These are phyloP conservation scores for Lasioglossum lativentre DNA, from an alignment of 2,888 invertebrate species.

Conservation along the genomic window DNA sequence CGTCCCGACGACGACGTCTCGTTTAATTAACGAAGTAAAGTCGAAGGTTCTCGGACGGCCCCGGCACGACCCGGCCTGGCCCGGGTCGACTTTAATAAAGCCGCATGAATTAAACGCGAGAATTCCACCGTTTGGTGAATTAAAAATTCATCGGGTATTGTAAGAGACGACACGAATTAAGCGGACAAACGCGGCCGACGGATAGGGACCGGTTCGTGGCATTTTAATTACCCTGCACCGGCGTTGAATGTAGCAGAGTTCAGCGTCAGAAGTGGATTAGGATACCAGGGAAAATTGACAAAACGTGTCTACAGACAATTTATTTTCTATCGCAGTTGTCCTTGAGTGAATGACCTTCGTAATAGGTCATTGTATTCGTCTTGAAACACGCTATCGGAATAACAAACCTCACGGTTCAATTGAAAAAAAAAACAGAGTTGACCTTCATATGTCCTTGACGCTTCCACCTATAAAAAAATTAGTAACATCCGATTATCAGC, in stretches of 20 bases:
- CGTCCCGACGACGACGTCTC: neutral
- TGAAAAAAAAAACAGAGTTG: too few relatives aligned
- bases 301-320: too few relatives aligned
- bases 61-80: too few relatives aligned
- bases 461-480: too few relatives aligned
- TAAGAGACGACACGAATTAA: constrained; percentile 25
- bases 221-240: constrained; percentile 15
- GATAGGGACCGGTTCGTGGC: neutral
- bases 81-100: constrained; percentile 62
- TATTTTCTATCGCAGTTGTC: too few relatives aligned
- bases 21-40: constrained; percentile 64
- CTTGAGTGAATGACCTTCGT: too few relatives aligned
- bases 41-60: constrained; percentile 34
- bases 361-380: too few relatives aligned
- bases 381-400: too few relatives aligned
- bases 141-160: constrained; percentile 61
- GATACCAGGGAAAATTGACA: neutral
- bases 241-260: neutral
- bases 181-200: neutral
- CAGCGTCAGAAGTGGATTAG: neutral
- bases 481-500: too few relatives aligned
- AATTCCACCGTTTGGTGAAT: constrained; percentile 28
- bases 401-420: too few relatives aligned
- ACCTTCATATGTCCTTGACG: too few relatives aligned
- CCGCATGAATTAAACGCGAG: constrained; percentile 57